Evolutionary conservation across 2,113 vertebrate species (phyloP).

Genomic region (Crotalus tigris): DNA sequence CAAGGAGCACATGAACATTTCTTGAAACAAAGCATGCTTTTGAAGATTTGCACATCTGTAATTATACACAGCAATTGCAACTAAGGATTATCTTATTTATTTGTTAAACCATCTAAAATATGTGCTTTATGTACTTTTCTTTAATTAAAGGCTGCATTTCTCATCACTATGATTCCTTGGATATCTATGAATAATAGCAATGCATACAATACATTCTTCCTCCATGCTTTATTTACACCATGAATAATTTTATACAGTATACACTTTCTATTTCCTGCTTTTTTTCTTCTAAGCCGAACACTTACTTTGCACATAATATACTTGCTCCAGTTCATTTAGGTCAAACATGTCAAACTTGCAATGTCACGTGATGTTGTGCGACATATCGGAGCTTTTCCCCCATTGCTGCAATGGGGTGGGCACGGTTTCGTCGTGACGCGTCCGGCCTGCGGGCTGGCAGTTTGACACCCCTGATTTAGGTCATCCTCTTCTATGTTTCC

Average conservation of each 20-base stretch:
- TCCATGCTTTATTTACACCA: neutral
- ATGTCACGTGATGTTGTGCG: no score
- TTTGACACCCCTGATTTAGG: no score
- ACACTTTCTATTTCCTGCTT: neutral
- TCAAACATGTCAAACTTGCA: no score
- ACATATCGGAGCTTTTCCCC: no score
- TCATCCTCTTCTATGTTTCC: neutral
- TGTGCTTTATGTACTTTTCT: neutral
- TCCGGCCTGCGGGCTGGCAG: no score
- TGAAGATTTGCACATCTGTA: neutral
- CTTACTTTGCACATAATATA: neutral
- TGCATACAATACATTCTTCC: neutral
- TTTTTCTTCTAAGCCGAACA: neutral
- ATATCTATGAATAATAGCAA: neutral
- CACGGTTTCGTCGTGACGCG: no score
- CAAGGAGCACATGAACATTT: neutral
- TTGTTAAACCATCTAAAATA: neutral
- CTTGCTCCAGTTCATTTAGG: neutral
- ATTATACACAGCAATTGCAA: neutral
- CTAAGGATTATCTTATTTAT: neutral
- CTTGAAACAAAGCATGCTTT: neutral
- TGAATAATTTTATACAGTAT: neutral
- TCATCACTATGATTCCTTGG: neutral
- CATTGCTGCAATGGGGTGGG: no score
- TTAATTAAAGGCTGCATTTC: neutral